A percentile compares a stretch with the other conserved stretches of the same genome.
Evolutionary conservation across 2,797 vertebrate genomes (phyloP).

Genomic region (Leptatherina wallacei): DNA sequence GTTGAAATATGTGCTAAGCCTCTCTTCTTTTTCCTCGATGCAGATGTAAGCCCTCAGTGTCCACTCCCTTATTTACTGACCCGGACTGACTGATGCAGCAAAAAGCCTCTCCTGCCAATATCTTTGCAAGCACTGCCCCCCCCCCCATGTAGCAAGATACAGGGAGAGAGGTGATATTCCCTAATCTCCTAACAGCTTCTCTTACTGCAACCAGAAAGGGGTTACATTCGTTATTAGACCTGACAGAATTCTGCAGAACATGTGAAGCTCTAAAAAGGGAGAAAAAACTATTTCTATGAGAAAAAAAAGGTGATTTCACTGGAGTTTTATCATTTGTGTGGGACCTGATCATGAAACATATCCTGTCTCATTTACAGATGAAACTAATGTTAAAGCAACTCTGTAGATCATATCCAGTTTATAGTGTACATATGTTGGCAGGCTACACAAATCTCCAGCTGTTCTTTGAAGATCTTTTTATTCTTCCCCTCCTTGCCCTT

Average conservation of each 20-base stretch:
- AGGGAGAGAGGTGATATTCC: conserved; percentile 35
- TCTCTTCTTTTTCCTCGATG: conserved; percentile 32
- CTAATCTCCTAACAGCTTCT: conserved; percentile 43
- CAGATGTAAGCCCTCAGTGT: conserved; percentile 47
- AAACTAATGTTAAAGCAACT: neutral
- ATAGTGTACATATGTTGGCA: neutral
- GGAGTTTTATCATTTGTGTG: neutral
- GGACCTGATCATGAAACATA: neutral
- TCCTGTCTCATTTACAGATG: neutral
- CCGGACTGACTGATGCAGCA: conserved; percentile 65
- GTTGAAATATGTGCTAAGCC: conserved; percentile 24
- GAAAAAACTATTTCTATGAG: neutral
- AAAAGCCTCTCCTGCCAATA: conserved; percentile 63
- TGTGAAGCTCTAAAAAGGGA: neutral
- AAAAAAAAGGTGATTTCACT: neutral
- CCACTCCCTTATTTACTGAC: conserved; percentile 55
- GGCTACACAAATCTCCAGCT: conserved; percentile 14
- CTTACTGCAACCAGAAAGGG: conserved; percentile 13
- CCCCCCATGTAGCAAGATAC: conserved; percentile 53
- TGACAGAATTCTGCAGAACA: neutral
- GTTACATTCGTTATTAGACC: conserved; percentile 24
- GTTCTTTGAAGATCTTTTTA: conserved; percentile 9
- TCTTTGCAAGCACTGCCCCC: conserved; percentile 46
- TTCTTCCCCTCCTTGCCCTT: conserved; percentile 58
- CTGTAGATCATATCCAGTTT: neutral